Conservation (phyloP, 2,113 vertebrate species). For the Steatornis caripensis region DNA sequence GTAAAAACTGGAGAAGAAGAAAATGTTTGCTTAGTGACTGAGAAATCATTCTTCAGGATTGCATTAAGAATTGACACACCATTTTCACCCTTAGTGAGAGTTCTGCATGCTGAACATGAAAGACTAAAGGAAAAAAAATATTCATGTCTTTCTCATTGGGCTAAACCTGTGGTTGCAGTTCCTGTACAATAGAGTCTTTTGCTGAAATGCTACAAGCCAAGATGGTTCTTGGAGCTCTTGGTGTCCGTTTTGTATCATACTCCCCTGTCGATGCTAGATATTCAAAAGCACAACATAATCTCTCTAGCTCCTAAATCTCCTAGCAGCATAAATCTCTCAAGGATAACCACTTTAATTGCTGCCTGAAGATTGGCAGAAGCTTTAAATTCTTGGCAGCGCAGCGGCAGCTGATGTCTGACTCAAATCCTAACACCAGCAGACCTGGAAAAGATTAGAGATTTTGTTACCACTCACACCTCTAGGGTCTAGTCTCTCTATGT, state of each 20-base stretch:
- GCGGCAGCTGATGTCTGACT: not conserved
- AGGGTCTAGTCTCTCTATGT: not conserved
- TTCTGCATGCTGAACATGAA: not conserved
- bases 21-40: not conserved
- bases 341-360: not conserved
- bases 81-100: not conserved
- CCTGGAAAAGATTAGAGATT: not conserved
- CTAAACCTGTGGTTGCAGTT: not conserved
- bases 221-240: not conserved
- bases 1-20: not conserved
- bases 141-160: not conserved
- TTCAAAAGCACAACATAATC: not conserved
- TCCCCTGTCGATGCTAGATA: not conserved
- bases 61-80: not conserved
- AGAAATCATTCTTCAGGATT: not conserved
- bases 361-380: not conserved
- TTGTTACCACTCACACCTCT: not conserved
- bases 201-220: not conserved
- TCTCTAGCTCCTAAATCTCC: not conserved
- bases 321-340: not conserved
- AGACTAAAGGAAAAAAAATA: not conserved
- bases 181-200: not conserved
- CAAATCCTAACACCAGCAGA: not conserved
- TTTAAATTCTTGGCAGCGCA: not conserved
- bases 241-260: not conserved